Base-by-base conservation (phyloP, 1,140 invertebrate species). In the Bombus superbus region DNA sequence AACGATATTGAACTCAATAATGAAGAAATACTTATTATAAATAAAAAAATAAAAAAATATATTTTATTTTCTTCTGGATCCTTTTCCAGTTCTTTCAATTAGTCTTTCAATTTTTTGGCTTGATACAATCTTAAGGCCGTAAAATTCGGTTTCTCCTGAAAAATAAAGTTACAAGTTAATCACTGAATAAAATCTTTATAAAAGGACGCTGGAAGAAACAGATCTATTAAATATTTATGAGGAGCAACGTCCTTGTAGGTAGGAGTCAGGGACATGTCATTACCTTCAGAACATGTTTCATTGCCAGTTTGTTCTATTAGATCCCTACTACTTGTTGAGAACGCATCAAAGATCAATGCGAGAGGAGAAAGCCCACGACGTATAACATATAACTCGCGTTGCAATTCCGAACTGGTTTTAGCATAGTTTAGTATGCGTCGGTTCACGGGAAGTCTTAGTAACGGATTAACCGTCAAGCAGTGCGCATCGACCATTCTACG, bases 361-460 rank as follows among this genome's bases (percentile, higher is more conserved):
- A 92, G 87, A 92, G 87, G 89, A 93, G 92, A 93, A 92, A 92
- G 89, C 89, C 88, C 91, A 81, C n/a, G 15, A 59, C 47, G 47
- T 53, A 53, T 53, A 53, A 22, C 40, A 75, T 28, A 83, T 76
- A 53, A 75, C 57, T 75, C 42, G 81, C 53, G 62, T 40, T 71
- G 32, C 42, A 79, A 78, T 85, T 79, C 44, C n/a, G 32, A 84
- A 84, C 79, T 74, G 77, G 68, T 81, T 83, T 64, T 35, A 87
- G 13, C 3, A 57, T 32, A 47, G 4, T 13, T 22, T n/a, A 38
- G 47, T 59, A 74, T 62, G 76, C 62, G 73, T 53, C 84, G 66
- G 18, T 83, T 72, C 15, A 32, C 42, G 53, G 47, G 74, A 89
- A 83, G 81, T 74, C 73, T 64, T 66, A 90, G 89, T 90, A 90